Evolutionary conservation across 2,888 invertebrate species (phyloP).

Genomic region (Ormyrus nitidulus): DNA sequence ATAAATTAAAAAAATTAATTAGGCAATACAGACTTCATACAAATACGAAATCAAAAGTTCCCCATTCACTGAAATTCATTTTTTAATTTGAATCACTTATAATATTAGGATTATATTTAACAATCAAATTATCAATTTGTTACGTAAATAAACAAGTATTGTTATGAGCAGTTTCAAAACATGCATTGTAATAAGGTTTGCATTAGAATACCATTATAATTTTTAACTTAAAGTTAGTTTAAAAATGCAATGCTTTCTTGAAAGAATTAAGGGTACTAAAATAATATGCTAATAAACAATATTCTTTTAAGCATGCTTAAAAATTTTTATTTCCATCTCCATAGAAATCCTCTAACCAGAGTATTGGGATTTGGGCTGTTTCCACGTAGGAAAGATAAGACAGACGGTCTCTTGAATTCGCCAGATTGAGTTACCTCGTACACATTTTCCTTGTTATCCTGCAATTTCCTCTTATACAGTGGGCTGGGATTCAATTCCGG

Average conservation of each 20-base stretch:
- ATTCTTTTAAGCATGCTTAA: too few relatives aligned
- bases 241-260: neutral
- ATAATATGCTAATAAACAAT: too few relatives aligned
- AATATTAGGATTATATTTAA: neutral
- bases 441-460: conserved; percentile 73
- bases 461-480: conserved; percentile 74
- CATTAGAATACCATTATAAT: neutral
- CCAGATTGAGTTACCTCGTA: conserved; percentile 66
- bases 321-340: too few relatives aligned
- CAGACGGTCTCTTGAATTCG: conserved; percentile 70
- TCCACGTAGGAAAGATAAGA: conserved; percentile 72
- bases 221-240: neutral
- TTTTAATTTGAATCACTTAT: neutral
- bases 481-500: conserved; percentile 77
- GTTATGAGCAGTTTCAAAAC: too few relatives aligned
- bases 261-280: too few relatives aligned
- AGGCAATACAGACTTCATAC: too few relatives aligned
- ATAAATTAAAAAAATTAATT: too few relatives aligned
- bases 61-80: too few relatives aligned
- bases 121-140: too few relatives aligned
- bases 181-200: too few relatives aligned
- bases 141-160: too few relatives aligned
- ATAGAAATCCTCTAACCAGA: conserved; percentile 18
- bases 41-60: too few relatives aligned
- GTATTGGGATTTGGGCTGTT: conserved; percentile 67